Evolutionary conservation across 2,888 invertebrate species (phyloP), one percentile per base, ranked within the genome.

Genomic region (Ichneumoninae sp.): DNA sequence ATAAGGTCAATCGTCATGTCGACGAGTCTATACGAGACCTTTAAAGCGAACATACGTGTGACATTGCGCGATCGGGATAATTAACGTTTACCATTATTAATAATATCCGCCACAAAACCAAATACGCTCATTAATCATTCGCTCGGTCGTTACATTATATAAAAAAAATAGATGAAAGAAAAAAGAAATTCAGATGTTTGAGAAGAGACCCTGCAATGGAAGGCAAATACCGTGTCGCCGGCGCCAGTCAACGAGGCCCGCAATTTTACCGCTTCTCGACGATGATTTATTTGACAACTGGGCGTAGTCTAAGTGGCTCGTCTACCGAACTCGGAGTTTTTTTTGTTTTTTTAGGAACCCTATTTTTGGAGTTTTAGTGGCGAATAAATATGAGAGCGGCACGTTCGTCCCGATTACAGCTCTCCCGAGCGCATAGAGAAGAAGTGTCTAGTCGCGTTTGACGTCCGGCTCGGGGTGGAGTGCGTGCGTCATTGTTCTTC

Each of bases 221-320:
- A 81, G 63, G 60, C 68, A 60, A 36, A 47, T 36, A 73, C 22
- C 44, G 66, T 66, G 40, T 75, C 60, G 54, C 73, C 50, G 77
- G 81, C 85, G 85, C 85, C 81, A 75, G 47, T 54, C 57, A 16
- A 36, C 65, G 47, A 66, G 75, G 57, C 68, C 66, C 66, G 79
- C 69, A 26, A 76, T 82, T 85, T 85, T 71, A 85, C 69, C 79
- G 79, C 75, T 69, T 76, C 66, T 33, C 79, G 65, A 79, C 82
- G 75, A 75, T 79, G 79, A 85, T 85, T 85, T 85, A 85, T 82
- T 75, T 85, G 85, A 85, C 85, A 82, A 75, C 66, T 76, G 85
- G 82, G 82, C 79, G 85, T 82, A 71, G 44, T 57, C 71, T 19
- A 63, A 82, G 57, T 74, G 47, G 19, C 82, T 85, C 47, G 82